These are phyloP conservation scores for Myiozetetes cayanensis DNA, from an alignment of 2,113 vertebrate genomes.

Conservation along the genomic window DNA sequence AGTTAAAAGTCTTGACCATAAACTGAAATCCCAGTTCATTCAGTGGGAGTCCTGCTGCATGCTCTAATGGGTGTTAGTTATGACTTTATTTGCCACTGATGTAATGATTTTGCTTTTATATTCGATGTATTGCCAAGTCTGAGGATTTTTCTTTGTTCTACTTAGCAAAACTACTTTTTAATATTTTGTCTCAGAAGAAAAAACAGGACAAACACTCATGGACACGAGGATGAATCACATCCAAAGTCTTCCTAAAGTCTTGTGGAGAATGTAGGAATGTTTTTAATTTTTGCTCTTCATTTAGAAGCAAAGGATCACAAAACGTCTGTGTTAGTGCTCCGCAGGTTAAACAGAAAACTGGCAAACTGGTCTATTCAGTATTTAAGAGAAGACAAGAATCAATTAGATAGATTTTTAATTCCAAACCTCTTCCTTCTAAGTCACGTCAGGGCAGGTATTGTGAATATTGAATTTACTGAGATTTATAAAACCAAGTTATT, in stretches of 20 bases:
- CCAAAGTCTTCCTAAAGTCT: not conserved
- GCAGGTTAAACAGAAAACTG: not conserved
- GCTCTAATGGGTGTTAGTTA: not conserved
- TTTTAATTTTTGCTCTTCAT: not conserved
- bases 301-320: not conserved
- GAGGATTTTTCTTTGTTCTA: not conserved
- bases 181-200: not conserved
- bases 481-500: not conserved
- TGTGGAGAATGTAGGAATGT: not conserved
- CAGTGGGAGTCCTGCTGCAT: not conserved
- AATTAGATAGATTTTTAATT: not conserved
- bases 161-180: not conserved
- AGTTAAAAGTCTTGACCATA: not conserved
- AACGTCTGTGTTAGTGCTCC: not conserved
- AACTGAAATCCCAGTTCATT: not conserved
- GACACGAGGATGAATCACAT: not conserved
- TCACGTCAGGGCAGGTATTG: not conserved
- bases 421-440: not conserved
- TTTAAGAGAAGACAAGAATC: not conserved
- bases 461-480: not conserved
- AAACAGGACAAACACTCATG: not conserved
- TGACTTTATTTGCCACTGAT: not conserved
- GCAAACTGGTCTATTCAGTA: not conserved
- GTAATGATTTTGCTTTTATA: not conserved
- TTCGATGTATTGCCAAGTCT: not conserved